These are phyloP conservation scores for Noturus placidus DNA, from an alignment of 2,113 vertebrate species.

Conservation along the genomic window DNA sequence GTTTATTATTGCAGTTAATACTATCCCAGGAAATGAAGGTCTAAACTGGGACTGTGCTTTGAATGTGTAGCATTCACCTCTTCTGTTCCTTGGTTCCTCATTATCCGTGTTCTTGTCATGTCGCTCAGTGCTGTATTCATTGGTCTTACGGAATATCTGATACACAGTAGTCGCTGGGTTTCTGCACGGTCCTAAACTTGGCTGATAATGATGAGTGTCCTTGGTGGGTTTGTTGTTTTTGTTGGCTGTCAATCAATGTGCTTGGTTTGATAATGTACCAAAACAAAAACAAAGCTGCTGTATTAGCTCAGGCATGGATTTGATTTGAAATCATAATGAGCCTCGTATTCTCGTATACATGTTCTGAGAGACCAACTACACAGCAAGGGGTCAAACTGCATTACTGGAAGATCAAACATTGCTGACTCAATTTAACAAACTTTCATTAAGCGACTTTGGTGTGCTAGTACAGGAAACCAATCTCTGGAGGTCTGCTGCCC, in stretches of 20 bases:
- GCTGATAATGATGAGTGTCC: neutral
- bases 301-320: neutral
- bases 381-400: neutral
- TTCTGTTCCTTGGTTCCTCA: neutral
- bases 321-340: conserved; percentile 1
- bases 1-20: neutral
- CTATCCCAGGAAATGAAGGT: neutral
- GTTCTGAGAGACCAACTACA: neutral
- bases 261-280: neutral
- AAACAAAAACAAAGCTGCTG: conserved; percentile 2
- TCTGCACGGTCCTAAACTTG: neutral
- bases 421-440: neutral
- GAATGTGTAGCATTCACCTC: neutral
- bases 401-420: neutral
- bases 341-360: neutral
- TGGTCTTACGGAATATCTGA: neutral
- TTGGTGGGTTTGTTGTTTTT: neutral
- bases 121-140: neutral
- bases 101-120: neutral
- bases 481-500: neutral
- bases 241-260: neutral
- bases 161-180: neutral
- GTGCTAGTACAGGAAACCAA: neutral
- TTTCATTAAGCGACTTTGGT: neutral
- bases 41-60: neutral